Conservation (phyloP, 2,113 vertebrate species). For the Eulemur macaco region DNA sequence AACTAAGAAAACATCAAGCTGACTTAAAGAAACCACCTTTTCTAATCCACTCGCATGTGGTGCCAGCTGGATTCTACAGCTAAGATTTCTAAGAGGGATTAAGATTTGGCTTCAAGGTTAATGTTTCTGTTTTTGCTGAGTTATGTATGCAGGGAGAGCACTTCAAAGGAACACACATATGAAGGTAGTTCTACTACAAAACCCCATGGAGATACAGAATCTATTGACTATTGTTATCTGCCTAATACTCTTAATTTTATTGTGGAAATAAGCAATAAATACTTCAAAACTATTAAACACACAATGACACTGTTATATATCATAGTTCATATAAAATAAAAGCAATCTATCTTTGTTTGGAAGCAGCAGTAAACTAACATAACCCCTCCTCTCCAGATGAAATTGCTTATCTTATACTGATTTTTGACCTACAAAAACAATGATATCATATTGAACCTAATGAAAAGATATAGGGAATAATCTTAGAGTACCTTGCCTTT, state of each 20-base stretch:
- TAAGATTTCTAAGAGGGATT: slow-evolving; percentile 38
- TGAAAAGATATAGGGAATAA: slow-evolving; percentile 57
- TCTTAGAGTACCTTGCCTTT: neutral
- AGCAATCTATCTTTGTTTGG: slow-evolving; percentile 9
- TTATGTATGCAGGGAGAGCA: neutral
- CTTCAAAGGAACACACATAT: neutral
- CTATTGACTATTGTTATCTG: neutral
- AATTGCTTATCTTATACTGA: neutral
- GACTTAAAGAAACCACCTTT: neutral
- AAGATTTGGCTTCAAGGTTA: slow-evolving; percentile 52
- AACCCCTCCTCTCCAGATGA: neutral
- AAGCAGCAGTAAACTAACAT: neutral
- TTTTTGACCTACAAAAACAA: slow-evolving; percentile 66
- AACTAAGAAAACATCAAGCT: neutral
- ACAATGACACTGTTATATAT: neutral
- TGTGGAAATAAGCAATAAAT: slow-evolving; percentile 37
- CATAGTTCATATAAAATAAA: neutral
- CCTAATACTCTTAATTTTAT: neutral
- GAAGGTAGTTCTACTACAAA: neutral
- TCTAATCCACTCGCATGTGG: slow-evolving; percentile 19
- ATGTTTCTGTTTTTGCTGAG: neutral
- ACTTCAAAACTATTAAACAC: slow-evolving; percentile 30
- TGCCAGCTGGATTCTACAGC: slow-evolving; percentile 5
- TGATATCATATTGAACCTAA: slow-evolving; percentile 68
- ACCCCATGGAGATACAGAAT: neutral